Conservation (phyloP, 2,113 vertebrate species). For the Cyprinodon variegatus region DNA sequence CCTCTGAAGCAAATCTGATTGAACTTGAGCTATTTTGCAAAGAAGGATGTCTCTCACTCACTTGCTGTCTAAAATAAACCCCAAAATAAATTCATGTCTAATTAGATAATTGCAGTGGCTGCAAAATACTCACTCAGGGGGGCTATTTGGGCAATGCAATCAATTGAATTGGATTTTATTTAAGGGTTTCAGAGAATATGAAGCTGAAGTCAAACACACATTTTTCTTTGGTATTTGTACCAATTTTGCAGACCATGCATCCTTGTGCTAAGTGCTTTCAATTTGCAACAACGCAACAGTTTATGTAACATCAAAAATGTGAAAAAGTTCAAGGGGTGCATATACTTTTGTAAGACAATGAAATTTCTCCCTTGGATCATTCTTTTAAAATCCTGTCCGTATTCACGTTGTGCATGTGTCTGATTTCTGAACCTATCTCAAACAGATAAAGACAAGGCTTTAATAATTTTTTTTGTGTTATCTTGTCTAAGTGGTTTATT, state of each 20-base stretch:
- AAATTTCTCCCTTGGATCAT: neutral
- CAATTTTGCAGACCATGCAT: no score
- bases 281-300: neutral
- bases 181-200: neutral
- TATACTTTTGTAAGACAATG: neutral
- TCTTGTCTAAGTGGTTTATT: neutral
- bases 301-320: neutral
- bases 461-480: neutral
- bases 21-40: neutral
- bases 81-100: neutral
- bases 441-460: neutral
- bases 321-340: neutral
- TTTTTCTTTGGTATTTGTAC: no score
- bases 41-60: neutral
- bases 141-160: neutral
- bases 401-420: neutral
- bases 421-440: neutral
- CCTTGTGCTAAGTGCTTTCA: neutral
- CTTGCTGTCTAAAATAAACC: no score
- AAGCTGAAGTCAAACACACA: neutral
- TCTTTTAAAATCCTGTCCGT: neutral
- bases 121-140: neutral
- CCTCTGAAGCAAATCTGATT: neutral
- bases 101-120: neutral
- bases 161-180: neutral